Base-by-base conservation (phyloP, 2,113 vertebrate species). In the Desmodus rotundus region DNA sequence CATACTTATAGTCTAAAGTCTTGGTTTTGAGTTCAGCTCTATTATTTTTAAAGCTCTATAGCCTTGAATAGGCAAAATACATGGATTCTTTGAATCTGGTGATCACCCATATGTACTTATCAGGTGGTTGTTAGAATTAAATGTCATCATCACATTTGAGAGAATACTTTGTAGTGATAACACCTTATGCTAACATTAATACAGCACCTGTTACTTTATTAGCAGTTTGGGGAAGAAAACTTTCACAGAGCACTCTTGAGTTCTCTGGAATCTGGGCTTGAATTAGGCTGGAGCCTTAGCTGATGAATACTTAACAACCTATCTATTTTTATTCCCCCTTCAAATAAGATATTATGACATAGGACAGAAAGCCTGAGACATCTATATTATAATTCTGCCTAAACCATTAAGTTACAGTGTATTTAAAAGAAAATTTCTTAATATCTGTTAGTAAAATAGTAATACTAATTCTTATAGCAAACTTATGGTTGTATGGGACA, bases 21-120 rank as follows among this genome's bases (percentile, higher is more conserved):
- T 28, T 87, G n/a, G 10, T 36, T 77, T 87, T 96, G 38, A 95
- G 22, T 92, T 92, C 50, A 77, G 38, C 20, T 91, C 10, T 88
- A 41, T 86, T 89, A 76, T 47, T 93, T 80, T 50, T 43, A 93
- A 95, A 81, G 22, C 45, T 56, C 6, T 77, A 2, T 93, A 74
- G 12, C n/a, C 67, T 85, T n/a, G 36, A 86, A 33, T 89, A 73
- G 14, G 15, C 6, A 70, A 65, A 85, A 67, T 52, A 74, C 31
- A 43, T 36, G 74, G 11, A 54, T 86, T 87, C 36, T 89, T 93
- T 70, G 26, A 82, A 20, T 91, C 36, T 91, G 33, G 38, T 12
- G 56, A 41, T 95, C 85, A 77, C 33, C 8, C 31, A 8, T 95
- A 50, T 88, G 26, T 87, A 22, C 50, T 82, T 82, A 56, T 54